Evolutionary conservation across 2,888 invertebrate species (phyloP).

Genomic region (Desoria tigrina): DNA sequence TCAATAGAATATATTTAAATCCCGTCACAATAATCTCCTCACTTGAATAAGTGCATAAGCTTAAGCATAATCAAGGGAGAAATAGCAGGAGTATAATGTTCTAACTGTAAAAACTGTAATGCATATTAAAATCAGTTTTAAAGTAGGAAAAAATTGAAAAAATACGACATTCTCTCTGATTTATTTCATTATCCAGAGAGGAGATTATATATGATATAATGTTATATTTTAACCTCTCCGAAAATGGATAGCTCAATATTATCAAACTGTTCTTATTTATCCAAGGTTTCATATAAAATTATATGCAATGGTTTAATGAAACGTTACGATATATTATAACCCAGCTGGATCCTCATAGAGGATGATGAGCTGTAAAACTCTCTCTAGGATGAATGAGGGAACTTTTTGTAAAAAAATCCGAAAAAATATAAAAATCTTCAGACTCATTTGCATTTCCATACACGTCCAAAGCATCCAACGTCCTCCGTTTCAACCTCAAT

Average conservation of each 20-base stretch:
- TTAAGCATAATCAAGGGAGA: background rate
- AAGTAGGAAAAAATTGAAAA: background rate
- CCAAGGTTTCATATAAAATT: no score
- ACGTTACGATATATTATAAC: background rate
- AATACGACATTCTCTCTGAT: conserved; percentile 11
- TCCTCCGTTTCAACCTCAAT: background rate
- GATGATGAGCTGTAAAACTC: conserved; percentile 1
- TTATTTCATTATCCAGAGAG: background rate
- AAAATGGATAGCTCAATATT: no score
- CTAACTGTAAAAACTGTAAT: background rate
- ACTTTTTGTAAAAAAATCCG: conserved; percentile 38
- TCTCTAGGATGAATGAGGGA: conserved; percentile 23
- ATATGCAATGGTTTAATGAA: no score
- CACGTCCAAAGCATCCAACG: background rate
- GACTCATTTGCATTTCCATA: conserved; percentile 44
- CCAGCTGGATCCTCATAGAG: conserved; percentile 7
- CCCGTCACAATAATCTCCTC: conserved; percentile 17
- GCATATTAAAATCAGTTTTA: conserved; percentile 5
- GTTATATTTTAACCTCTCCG: no score
- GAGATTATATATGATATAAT: background rate
- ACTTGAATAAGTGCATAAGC: conserved; percentile 9
- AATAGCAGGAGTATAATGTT: background rate
- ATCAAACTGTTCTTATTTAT: no score
- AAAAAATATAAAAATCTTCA: conserved; percentile 40
- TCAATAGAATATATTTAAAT: conserved; percentile 18